A percentile compares a stretch with the other conserved stretches of the same genome.
phyloP scores from a whole-genome alignment of 2,797 vertebrate genomes.

The Propithecus deckenii region DNA sequence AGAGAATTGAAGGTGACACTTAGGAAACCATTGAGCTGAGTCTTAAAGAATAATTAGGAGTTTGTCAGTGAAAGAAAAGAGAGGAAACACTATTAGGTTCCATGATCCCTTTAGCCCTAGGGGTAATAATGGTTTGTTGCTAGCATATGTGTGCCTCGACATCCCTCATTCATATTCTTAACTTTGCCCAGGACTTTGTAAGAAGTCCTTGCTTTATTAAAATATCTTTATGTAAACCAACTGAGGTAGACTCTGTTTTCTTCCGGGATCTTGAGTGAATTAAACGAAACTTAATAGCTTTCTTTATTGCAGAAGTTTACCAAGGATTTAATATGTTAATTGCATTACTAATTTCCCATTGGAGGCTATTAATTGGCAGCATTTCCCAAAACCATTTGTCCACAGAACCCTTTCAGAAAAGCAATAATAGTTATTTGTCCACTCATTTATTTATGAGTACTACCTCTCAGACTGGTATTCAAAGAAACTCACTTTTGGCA shows the following conservation, averaged over 20 bases:
- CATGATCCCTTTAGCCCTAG: neutral
- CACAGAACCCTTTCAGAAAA: neutral
- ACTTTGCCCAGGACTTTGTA: neutral
- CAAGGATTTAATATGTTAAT: neutral
- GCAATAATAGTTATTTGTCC: neutral
- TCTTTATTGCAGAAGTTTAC: neutral
- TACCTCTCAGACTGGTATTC: too few relatives aligned
- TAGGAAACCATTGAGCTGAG: neutral
- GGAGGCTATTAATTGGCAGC: neutral
- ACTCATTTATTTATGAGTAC: too few relatives aligned
- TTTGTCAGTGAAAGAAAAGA: neutral
- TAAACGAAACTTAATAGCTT: neutral
- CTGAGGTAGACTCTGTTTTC: neutral
- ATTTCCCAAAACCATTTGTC: conserved; percentile 12
- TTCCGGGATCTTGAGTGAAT: neutral
- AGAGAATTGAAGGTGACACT: neutral
- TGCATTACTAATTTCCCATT: neutral
- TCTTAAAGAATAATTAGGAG: neutral
- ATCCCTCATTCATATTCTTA: neutral
- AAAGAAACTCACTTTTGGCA: too few relatives aligned
- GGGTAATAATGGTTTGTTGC: neutral
- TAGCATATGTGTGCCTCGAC: neutral
- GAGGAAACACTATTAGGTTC: neutral
- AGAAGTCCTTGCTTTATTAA: neutral
- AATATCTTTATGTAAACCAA: neutral